Conservation (phyloP, 1,140 invertebrate genomes). For the Triops cancriformis region DNA sequence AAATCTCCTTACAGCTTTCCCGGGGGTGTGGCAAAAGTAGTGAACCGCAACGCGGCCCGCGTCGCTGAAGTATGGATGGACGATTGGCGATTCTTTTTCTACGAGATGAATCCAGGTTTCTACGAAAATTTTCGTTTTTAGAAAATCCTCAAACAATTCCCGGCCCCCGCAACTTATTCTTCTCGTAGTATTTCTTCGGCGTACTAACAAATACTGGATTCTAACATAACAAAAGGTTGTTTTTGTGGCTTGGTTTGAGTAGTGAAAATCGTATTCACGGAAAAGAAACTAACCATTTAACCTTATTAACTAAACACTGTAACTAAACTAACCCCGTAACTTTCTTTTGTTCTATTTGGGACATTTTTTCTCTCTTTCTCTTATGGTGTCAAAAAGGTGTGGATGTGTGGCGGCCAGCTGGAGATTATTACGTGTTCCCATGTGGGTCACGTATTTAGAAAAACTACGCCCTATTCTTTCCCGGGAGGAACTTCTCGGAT, state of each 20-base stretch:
- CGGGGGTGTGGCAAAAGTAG: slow-evolving; percentile 34
- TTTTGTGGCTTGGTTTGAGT: no score
- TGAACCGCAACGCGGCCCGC: slow-evolving; percentile 35
- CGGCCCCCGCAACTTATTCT: neutral
- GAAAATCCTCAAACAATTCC: neutral
- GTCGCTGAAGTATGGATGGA: slow-evolving; percentile 45
- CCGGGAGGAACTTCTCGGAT: slow-evolving; percentile 95
- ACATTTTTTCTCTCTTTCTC: slow-evolving; percentile 37
- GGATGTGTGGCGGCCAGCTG: slow-evolving; percentile 91
- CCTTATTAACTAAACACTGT: neutral
- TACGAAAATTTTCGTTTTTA: neutral
- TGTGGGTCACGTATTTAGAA: slow-evolving; percentile 95
- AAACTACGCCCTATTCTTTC: slow-evolving; percentile 98
- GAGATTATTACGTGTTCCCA: slow-evolving; percentile 86
- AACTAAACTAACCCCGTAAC: neutral
- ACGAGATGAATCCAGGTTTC: slow-evolving; percentile 32
- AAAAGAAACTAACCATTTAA: neutral
- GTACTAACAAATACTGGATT: neutral
- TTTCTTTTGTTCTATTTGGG: neutral
- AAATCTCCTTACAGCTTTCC: slow-evolving; percentile 45
- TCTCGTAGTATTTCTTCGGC: neutral
- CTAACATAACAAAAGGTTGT: no score
- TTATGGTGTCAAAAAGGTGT: slow-evolving; percentile 55
- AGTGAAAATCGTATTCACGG: neutral
- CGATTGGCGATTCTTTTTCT: slow-evolving; percentile 40